Evolutionary conservation across 2,797 vertebrate species (phyloP), one percentile per base, ranked within the genome.

Genomic region (Odontamblyopus lacepedii): DNA sequence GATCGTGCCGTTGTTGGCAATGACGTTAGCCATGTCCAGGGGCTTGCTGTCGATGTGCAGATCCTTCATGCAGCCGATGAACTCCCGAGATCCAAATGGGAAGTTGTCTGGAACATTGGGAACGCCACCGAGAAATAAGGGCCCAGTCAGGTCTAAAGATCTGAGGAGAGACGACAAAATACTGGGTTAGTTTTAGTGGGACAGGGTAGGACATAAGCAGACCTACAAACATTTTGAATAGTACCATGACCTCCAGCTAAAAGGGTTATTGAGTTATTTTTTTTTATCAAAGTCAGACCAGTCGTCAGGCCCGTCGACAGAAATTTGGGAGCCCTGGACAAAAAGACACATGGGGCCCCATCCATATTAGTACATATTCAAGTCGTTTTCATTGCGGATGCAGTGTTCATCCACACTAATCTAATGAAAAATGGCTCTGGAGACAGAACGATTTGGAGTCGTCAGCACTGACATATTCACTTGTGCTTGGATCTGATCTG

Each of bases 71-170:
- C 98, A 99, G 72, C 98, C 98, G 3, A 96, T 94, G 83, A 99
- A 99, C 88, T 98, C 97, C 66, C 96, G 94, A 80, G 95, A 94
- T 70, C 94, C 91, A 73, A 99, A 95, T 0, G 96, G 97, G 80
- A 99, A 98, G 92, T 98, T 98, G 87, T 98, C 98, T 0, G 97
- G 97, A 59, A 98, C 95, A 68, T 99, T 98, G 76, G 98, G 98
- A 69, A 99, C 97, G 55, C 98, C 98, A 4, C 98, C 98, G 26
- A 99, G 92, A 84, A 99, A 94, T 77, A 95, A 86, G 0, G 94
- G 94, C 7, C 94, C 94, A 3, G 94, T 94, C 73, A 95, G 85
- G 74, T 95, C 94, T 76, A 95, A 82, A 83, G 94, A 95, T 78
- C 94, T 94, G 69, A 75, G 30, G 67, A 77, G 70, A 26, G 48